Evolutionary conservation across 1,140 invertebrate species (phyloP).

Genomic region (Paraescarpia echinospica): DNA sequence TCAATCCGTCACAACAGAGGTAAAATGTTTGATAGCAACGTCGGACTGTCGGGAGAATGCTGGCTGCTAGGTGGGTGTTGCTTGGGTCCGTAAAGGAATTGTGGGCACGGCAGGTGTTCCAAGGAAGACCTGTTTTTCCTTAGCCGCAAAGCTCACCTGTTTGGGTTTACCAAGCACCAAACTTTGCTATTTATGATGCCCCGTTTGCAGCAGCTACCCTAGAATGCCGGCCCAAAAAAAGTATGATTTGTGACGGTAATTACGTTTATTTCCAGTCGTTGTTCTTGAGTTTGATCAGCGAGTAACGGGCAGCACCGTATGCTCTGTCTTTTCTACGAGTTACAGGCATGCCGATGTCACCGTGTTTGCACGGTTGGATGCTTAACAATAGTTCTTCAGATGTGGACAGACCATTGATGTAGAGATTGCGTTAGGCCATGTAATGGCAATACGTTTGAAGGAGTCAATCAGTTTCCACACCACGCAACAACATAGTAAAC

Average conservation of each 20-base stretch:
- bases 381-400: neutral
- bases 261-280: neutral
- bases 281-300: neutral
- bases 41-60: neutral
- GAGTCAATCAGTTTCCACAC: neutral
- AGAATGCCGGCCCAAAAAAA: neutral
- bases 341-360: neutral
- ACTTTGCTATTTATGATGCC: neutral
- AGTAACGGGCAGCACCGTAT: neutral
- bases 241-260: neutral
- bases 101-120: neutral
- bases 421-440: neutral
- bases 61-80: neutral
- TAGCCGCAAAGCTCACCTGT: neutral
- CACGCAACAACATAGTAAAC: neutral
- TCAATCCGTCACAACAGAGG: neutral
- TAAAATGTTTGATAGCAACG: neutral
- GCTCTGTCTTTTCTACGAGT: neutral
- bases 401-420: too few relatives aligned
- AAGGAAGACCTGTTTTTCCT: neutral
- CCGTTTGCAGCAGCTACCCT: neutral
- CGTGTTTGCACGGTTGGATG: neutral
- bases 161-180: neutral
- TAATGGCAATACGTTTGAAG: neutral
- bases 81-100: neutral